Conservation (phyloP, 2,113 vertebrate genomes). For the Lanius collurio region DNA sequence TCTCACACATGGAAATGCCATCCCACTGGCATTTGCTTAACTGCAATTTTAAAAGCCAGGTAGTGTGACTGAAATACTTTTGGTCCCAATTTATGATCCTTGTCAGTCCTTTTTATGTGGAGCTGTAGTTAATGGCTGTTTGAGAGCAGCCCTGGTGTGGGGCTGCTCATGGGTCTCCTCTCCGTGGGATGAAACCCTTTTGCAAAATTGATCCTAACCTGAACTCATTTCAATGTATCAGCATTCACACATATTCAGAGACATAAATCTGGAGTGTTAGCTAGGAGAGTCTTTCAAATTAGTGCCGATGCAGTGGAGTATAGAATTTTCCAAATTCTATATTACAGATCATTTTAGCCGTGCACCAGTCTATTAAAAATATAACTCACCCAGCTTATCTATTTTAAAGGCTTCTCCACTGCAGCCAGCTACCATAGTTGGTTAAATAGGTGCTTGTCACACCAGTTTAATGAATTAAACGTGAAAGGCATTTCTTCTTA, state of each 20-base stretch:
- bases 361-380: background rate
- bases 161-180: background rate
- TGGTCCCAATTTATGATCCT: background rate
- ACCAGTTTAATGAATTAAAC: conserved; percentile 59
- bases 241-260: background rate
- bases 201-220: background rate
- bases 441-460: conserved; percentile 57
- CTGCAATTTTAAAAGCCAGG: background rate
- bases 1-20: background rate
- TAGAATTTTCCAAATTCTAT: background rate
- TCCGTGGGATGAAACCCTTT: background rate
- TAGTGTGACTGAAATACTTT: background rate
- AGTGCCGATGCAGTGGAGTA: background rate
- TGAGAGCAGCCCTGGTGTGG: background rate
- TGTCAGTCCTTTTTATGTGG: background rate
- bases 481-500: conserved; percentile 48
- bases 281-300: background rate
- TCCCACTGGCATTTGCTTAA: background rate
- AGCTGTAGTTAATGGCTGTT: background rate
- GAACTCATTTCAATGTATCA: background rate
- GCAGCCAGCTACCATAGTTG: conserved; percentile 23
- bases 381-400: conserved; percentile 38
- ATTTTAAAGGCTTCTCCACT: conserved; percentile 41
- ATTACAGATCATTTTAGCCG: background rate
- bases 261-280: background rate